Base-by-base conservation (phyloP, 1,140 invertebrate species). In the Pseudomyrmex sp. region DNA sequence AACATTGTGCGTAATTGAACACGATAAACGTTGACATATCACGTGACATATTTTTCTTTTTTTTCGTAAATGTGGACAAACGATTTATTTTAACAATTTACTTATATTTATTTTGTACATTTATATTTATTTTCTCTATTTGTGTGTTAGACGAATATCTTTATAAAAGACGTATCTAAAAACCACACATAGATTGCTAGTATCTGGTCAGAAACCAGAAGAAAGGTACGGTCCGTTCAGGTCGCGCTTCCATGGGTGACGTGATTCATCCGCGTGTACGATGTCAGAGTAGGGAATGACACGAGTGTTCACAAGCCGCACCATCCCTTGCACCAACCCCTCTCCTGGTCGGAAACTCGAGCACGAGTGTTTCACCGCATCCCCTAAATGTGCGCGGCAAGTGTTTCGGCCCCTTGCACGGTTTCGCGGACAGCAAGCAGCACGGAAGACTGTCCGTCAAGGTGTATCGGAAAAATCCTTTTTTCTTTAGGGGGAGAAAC, bases 291-390 rank as follows among this genome's bases (percentile, higher is more conserved):
- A 91, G 91, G 88, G 91, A 92, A 92, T 92, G 90, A 93, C 92
- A 92, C 91, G 89, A 93, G 91, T 92, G 91, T 91, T 92, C 92
- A 92, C 92, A 93, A 93, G 90, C 91, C 88, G 91, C 89, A 93
- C 91, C 88, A 89, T 86, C 82, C 88, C 88, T 35, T 54, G 50
- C 26, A 88, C 35, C 76, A 85, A 90, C 74, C 89, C 84, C 85
- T 77, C 44, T 70, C 79, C 63, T 69, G 80, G 54, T 83, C 80
- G 68, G 84, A 90, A 91, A 88, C 68, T 89, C 65, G 23, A 86
- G 58, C 73, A 76, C 83, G 73, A 85, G 73, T 84, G 74, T 73
- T 76, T 63, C 70, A 23, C 63, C 77, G 35, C 76, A 26, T 70
- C 46, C 63, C 73, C 66, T 59, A 46, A 77, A 63, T 77, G 69